A percentile compares a stretch with the other conserved stretches of the same genome.
These are phyloP conservation scores for Heliopora coerulea DNA, from an alignment of 92 coral and sea anemone genomes.

Conservation along the genomic window DNA sequence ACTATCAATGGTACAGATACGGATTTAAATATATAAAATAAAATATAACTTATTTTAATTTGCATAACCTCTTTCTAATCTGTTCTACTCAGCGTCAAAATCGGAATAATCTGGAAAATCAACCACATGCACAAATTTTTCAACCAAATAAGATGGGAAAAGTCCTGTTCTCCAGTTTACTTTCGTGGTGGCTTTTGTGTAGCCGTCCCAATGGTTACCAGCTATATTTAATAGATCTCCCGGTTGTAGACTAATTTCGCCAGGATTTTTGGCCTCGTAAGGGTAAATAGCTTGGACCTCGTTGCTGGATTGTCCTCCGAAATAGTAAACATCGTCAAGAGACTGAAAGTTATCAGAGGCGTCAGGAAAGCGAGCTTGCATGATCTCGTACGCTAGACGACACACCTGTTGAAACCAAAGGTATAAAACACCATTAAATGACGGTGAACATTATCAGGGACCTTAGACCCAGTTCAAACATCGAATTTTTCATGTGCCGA, in stretches of 20 bases:
- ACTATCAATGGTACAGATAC: too few species aligned
- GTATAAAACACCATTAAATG: too few species aligned
- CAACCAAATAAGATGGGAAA: constrained; percentile 90
- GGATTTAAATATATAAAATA: too few species aligned
- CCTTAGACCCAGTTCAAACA: too few species aligned
- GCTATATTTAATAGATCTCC: constrained; percentile 84
- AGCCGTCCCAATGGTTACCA: constrained; percentile 99
- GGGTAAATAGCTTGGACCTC: constrained; percentile 75
- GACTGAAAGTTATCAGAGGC: constrained; percentile 88
- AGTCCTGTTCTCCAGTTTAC: constrained; percentile 63
- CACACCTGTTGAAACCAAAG: constrained; percentile 68
- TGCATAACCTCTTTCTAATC: too few species aligned
- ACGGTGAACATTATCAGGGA: too few species aligned
- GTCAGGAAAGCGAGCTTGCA: constrained; percentile 87
- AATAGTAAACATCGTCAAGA: constrained; percentile 92
- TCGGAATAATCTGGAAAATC: constrained; percentile 66
- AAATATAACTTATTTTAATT: too few species aligned
- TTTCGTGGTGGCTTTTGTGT: constrained; percentile 75
- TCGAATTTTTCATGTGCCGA: constrained; percentile 61
- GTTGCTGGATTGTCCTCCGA: constrained; percentile 91
- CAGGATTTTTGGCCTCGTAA: constrained; percentile 61
- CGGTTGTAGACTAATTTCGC: constrained; percentile 63
- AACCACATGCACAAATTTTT: constrained; percentile 77
- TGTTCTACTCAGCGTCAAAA: not conserved
- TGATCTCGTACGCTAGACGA: constrained; percentile 87